phyloP scores from a whole-genome alignment of 2,113 vertebrate genomes.

The Phoenicopterus ruber region DNA sequence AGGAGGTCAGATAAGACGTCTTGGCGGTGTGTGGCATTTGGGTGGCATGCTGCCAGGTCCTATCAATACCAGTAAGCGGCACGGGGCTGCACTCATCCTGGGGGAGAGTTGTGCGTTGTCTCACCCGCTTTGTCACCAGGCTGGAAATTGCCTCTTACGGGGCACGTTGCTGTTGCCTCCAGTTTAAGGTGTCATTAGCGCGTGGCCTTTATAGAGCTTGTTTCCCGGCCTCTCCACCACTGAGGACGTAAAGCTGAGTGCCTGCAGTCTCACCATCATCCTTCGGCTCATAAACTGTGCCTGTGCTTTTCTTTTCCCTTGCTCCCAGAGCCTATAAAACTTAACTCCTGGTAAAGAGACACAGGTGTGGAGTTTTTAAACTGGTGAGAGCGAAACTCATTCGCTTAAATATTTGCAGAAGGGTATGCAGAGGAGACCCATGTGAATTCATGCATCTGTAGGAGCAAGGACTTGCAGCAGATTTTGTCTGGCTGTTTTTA shows the following conservation, averaged over 20 bases:
- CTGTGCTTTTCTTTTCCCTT: neutral
- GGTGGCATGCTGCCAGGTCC: neutral
- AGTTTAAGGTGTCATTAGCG: neutral
- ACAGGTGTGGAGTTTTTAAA: neutral
- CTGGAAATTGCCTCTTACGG: neutral
- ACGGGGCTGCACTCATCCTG: neutral
- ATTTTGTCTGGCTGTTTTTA: neutral
- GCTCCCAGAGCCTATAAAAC: neutral
- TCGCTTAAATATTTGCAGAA: neutral
- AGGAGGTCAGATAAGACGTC: neutral
- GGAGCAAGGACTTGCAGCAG: neutral
- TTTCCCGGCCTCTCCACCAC: neutral
- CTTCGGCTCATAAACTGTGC: neutral
- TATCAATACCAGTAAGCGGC: fast-evolving
- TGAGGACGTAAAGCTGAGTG: neutral
- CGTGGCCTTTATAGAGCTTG: fast-evolving
- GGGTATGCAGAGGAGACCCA: neutral
- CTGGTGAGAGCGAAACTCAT: neutral
- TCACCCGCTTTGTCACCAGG: neutral
- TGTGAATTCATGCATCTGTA: neutral
- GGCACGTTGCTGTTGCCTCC: neutral
- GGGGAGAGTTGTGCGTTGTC: neutral
- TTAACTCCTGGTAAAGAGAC: neutral
- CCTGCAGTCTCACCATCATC: neutral
- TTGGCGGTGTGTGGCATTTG: neutral